Evolutionary conservation across 2,797 vertebrate genomes (phyloP), one percentile per base, ranked within the genome.

Genomic region (Poeciliopsis paucimaculata): DNA sequence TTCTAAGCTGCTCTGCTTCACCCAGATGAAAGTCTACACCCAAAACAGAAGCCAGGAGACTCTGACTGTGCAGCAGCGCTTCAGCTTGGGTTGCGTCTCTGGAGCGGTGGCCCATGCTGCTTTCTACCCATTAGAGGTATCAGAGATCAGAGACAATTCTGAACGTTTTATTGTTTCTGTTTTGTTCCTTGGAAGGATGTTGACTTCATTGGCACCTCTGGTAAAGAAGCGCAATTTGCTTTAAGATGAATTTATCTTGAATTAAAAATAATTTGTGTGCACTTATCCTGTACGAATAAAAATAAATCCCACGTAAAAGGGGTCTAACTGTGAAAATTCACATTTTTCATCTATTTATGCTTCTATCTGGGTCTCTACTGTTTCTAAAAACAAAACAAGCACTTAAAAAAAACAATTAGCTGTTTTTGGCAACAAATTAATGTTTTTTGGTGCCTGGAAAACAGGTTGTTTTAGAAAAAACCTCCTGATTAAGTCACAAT

Each of bases 91-190:
- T 46, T 96, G 95, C 82, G 84, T 96, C 15, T 95, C 95, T 6
- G 95, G 95, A 55, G 89, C 95, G 6, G 93, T 92, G 0, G 91
- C 94, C 77, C 95, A 96, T 13, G 93, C 95, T 70, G 92, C 83
- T 79, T 96, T 96, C 93, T 96, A 96, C 86, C 95, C 95, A 31
- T 92, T 96, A 90, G 95, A 96, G 95, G 95, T 96, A 91, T 90
- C 87, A 84, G 82, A 91, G 87, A 88, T 77, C 81, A 85, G 84
- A 16, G 78, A 75, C 91, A 93, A 88, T 88, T 92, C 85, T 78
- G 86, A 90, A 41, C 43, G 75, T 85, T 72, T 85, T n/a, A 51
- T 76, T 62, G 23, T 81, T 84, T 77, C 53, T 85, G 71, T 78
- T 68, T 66, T 76, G 73, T 79, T 62, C 36, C 5, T 34, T 51